Base-by-base conservation (phyloP, 2,888 invertebrate species). In the Philereme vetulata region DNA sequence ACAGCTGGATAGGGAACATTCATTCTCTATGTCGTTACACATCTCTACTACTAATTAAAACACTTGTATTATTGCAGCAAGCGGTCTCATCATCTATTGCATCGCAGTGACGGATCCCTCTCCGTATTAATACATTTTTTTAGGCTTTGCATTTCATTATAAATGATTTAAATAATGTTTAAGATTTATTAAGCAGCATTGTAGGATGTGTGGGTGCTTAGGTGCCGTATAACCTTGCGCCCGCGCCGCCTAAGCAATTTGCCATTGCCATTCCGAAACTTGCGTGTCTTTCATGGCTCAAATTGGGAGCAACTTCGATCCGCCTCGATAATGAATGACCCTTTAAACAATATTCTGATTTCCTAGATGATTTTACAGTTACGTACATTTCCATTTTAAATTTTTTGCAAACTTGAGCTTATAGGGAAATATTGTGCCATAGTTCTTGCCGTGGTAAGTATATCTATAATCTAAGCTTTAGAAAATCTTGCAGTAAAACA, bases 141-240 rank as follows among this genome's bases (percentile, higher is more conserved):
- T 38, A 6, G 8, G 7, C 32, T 56, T 44, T 44, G 21, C n/a
- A 49, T 49, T 43, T 49, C 32, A 3, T 46, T 40, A 51, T 56
- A 50, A 40, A 50, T 56, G 46, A 46, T 44, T 51, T 32, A 45
- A 60, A 56, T 34, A 40, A 7, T 11, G 11, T 66, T 63, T 67
- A 52, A 64, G 48, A 60, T 47, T 56, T 62, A 46, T 52, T 56
- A 54, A 58, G 59, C 33, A 44, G 40, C 50, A 55, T 55, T 56
- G 72, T 79, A 71, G 76, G 77, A 72, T 75, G 85, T 77, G 88
- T 86, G 72, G 88, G 88, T 74, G 78, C 76, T 43, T 67, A 66
- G 56, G 46, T 55, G 54, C 50, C 38, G 42, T 42, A 36, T 74
- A 84, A 81, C 87, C 88, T 88, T 86, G 85, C 78, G 75, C 77